Evolutionary conservation across 1,140 invertebrate species (phyloP).

Genomic region (Drosophila trapezifrons): DNA sequence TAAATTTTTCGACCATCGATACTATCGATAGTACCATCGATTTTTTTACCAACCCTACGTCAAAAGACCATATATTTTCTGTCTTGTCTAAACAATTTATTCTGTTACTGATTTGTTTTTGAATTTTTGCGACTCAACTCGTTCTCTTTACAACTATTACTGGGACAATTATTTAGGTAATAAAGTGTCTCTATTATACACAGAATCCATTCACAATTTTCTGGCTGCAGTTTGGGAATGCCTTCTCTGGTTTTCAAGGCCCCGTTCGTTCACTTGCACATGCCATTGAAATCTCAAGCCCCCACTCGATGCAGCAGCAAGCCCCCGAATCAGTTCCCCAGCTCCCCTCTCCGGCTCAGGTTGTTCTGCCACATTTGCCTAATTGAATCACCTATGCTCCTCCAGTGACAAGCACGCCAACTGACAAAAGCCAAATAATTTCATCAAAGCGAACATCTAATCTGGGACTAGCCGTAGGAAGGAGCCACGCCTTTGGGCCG

Average conservation of each 20-base stretch:
- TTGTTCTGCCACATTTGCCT: slow-evolving; percentile 34
- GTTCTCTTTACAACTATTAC: background rate
- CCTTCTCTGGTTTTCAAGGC: slow-evolving; percentile 26
- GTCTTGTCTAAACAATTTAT: background rate
- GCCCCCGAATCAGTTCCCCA: slow-evolving; percentile 37
- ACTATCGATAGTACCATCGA: too few species aligned
- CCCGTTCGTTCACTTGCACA: slow-evolving; percentile 44
- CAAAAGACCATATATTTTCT: too few species aligned
- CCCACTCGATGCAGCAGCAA: slow-evolving; percentile 37
- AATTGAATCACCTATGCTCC: slow-evolving; percentile 71
- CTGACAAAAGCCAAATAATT: slow-evolving; percentile 58
- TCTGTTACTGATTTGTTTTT: background rate
- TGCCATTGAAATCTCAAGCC: slow-evolving; percentile 48
- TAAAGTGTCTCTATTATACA: background rate
- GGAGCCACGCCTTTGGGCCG: slow-evolving; percentile 33
- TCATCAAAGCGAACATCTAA: slow-evolving; percentile 56
- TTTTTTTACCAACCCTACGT: too few species aligned
- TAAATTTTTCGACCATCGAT: too few species aligned
- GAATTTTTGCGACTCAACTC: background rate
- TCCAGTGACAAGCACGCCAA: slow-evolving; percentile 67
- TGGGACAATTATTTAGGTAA: background rate
- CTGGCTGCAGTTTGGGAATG: slow-evolving; percentile 1
- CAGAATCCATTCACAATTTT: background rate
- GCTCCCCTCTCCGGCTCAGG: slow-evolving; percentile 8
- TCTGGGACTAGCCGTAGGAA: slow-evolving; percentile 19